phyloP scores from a whole-genome alignment of 2,113 vertebrate species.

The Platichthys stellatus region DNA sequence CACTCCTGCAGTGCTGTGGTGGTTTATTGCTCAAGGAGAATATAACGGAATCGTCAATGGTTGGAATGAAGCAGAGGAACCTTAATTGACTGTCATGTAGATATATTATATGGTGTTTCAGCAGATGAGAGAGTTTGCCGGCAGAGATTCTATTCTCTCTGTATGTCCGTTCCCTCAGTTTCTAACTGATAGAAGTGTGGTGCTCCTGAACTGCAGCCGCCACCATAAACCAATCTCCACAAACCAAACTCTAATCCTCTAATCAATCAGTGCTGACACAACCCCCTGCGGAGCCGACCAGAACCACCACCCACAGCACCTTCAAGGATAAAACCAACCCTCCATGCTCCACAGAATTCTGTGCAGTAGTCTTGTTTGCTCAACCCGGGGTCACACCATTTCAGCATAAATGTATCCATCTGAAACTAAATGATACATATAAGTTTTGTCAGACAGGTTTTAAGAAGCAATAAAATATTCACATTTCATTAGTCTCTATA shows the following conservation, averaged over 20 bases:
- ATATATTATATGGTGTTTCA: neutral
- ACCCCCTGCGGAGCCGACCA: slow-evolving; percentile 12
- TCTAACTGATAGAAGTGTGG: slow-evolving; percentile 22
- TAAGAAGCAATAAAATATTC: slow-evolving; percentile 13
- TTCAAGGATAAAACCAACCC: slow-evolving; percentile 1
- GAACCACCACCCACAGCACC: slow-evolving; percentile 4
- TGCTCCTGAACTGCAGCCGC: slow-evolving; percentile 40
- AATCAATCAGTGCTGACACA: slow-evolving; percentile 41
- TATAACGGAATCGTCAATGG: neutral
- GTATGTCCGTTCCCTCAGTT: neutral
- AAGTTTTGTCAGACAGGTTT: neutral
- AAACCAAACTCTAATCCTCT: slow-evolving; percentile 7
- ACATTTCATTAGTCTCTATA: neutral
- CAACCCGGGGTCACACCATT: slow-evolving; percentile 32
- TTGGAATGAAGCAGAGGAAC: too few species aligned
- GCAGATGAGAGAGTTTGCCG: neutral
- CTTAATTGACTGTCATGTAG: neutral
- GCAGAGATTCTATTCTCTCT: neutral
- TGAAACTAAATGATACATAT: neutral
- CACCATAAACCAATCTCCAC: slow-evolving; percentile 18
- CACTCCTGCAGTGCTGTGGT: neutral
- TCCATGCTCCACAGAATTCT: slow-evolving; percentile 23
- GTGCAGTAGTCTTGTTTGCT: slow-evolving; percentile 4
- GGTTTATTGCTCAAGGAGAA: neutral
- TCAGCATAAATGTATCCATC: slow-evolving; percentile 17